Percentiles rank a stretch among this genome's conserved stretches.
These are phyloP conservation scores for Sciurus vulgaris DNA, from an alignment of 2,797 vertebrate species.

Conservation along the genomic window DNA sequence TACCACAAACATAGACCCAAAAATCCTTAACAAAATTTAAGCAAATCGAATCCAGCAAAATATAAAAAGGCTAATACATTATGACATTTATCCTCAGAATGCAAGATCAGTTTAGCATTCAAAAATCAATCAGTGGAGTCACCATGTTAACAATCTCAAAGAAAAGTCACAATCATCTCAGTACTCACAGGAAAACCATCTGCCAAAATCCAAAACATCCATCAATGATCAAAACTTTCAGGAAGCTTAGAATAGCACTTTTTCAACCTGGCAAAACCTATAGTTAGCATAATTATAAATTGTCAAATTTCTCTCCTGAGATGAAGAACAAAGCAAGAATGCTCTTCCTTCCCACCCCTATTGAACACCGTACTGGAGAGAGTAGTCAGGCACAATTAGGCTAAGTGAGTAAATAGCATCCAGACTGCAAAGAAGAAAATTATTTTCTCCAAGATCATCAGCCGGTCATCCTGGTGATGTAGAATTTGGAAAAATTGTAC, in stretches of 20 bases:
- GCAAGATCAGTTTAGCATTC: not conserved
- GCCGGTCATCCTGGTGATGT: not conserved
- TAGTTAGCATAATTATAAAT: not conserved
- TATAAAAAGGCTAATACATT: conserved; percentile 1
- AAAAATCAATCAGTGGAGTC: not conserved
- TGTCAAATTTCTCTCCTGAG: not conserved
- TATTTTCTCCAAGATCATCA: conserved; percentile 19
- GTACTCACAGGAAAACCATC: conserved; percentile 11
- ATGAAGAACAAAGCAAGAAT: not conserved
- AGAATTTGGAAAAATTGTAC: not conserved
- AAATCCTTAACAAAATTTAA: conserved; percentile 27
- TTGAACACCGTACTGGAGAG: not conserved
- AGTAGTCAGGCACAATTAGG: not conserved
- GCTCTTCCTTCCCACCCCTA: not conserved
- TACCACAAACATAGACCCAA: not conserved
- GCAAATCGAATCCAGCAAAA: conserved; percentile 28
- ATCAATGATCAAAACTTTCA: not conserved
- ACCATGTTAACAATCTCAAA: not conserved
- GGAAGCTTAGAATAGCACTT: not conserved
- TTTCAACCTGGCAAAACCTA: conserved; percentile 16
- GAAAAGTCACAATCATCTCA: conserved; percentile 48
- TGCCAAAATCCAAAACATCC: conserved; percentile 24
- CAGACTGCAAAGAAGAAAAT: not conserved
- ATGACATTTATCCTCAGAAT: conserved; percentile 43
- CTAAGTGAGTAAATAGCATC: conserved; percentile 32